Percentiles rank a stretch among this genome's conserved stretches.
phyloP scores from a whole-genome alignment of 2,113 vertebrate species.

The Pterophyllum scalare region DNA sequence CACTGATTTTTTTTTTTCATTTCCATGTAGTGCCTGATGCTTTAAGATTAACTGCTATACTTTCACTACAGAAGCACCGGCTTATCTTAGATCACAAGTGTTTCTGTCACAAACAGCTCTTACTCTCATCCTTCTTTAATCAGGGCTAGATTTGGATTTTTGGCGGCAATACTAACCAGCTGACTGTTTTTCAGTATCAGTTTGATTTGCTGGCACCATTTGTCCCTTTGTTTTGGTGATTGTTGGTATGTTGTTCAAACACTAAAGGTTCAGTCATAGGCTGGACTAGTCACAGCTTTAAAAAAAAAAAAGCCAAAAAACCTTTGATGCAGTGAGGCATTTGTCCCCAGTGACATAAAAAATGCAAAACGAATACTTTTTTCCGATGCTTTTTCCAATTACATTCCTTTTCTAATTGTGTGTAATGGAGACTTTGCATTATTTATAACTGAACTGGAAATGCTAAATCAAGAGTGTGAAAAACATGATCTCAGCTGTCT shows the following conservation, averaged over 20 bases:
- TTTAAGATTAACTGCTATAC: background rate
- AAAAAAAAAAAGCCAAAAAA: background rate
- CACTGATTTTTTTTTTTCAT: background rate
- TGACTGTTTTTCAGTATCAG: slow-evolving; percentile 57
- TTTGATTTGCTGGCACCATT: slow-evolving; percentile 43
- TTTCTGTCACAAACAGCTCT: slow-evolving; percentile 8
- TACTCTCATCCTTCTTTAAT: slow-evolving; percentile 48
- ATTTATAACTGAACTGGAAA: slow-evolving; percentile 48
- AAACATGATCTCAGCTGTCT: slow-evolving; percentile 60
- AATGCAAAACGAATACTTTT: slow-evolving; percentile 28
- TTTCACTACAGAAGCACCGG: background rate
- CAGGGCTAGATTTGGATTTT: slow-evolving; percentile 27
- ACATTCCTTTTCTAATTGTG: background rate
- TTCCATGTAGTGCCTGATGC: background rate
- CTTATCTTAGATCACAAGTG: background rate
- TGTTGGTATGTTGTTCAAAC: slow-evolving; percentile 66
- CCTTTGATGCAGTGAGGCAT: slow-evolving; percentile 36
- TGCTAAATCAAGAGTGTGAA: slow-evolving; percentile 53
- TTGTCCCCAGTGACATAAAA: slow-evolving; percentile 38
- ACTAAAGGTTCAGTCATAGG: slow-evolving; percentile 5
- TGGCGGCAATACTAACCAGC: slow-evolving; percentile 32
- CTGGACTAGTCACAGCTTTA: background rate
- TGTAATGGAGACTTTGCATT: slow-evolving; percentile 25
- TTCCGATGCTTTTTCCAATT: slow-evolving; percentile 21
- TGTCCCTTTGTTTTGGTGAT: slow-evolving; percentile 62